These are phyloP conservation scores for Patella vulgata DNA, from an alignment of 1,140 invertebrate genomes.

Conservation along the genomic window DNA sequence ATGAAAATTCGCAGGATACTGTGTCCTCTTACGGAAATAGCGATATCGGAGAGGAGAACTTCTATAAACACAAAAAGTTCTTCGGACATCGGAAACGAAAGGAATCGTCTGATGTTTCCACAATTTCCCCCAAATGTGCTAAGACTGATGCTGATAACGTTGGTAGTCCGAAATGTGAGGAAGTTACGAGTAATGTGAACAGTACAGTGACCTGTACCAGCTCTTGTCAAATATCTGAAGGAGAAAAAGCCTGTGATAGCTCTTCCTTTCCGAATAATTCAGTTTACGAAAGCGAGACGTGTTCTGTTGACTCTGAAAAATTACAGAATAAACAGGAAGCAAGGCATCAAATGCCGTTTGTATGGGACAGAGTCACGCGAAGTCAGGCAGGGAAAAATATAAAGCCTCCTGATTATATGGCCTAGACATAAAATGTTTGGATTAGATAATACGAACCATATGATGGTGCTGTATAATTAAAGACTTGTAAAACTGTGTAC, in stretches of 20 bases:
- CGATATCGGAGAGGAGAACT: conserved; percentile 25
- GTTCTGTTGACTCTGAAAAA: conserved; percentile 1
- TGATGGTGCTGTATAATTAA: too few relatives aligned
- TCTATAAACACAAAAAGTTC: conserved; percentile 59
- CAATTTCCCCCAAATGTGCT: too few relatives aligned
- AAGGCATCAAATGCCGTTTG: conserved; percentile 49
- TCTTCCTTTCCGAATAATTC: background rate
- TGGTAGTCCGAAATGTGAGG: too few relatives aligned
- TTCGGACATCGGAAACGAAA: conserved; percentile 38
- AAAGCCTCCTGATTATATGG: conserved; percentile 19
- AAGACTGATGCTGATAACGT: too few relatives aligned
- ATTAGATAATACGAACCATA: too few relatives aligned
- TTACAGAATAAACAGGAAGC: conserved; percentile 32
- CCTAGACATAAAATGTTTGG: conserved; percentile 4
- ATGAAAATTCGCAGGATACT: conserved; percentile 6
- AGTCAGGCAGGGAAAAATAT: conserved; percentile 45
- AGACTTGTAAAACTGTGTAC: too few relatives aligned
- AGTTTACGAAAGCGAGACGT: conserved; percentile 4
- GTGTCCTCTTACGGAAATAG: conserved; percentile 4
- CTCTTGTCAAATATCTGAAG: too few relatives aligned
- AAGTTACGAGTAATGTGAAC: too few relatives aligned
- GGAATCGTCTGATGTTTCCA: background rate
- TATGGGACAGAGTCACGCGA: conserved; percentile 53
- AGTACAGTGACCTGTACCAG: too few relatives aligned
- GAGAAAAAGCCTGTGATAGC: too few relatives aligned